Base-by-base conservation (phyloP, 2,888 invertebrate species). In the Eupithecia insigniata region DNA sequence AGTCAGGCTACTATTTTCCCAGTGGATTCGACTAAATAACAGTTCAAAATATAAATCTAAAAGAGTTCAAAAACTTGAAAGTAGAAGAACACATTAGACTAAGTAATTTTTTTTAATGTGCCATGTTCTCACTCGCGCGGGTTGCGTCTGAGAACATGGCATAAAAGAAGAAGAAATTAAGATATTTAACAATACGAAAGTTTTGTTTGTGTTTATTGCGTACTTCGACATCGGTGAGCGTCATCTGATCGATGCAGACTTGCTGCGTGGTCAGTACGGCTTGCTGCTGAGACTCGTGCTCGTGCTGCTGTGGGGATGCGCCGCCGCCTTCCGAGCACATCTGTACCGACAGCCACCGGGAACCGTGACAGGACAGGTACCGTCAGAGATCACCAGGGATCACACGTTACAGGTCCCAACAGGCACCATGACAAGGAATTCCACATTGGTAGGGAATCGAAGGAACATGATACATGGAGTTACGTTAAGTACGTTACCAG, bases 181-280 rank as follows among this genome's bases (percentile, higher is more conserved):
- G n/a, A n/a, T n/a, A n/a, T n/a, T n/a, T n/a, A n/a, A n/a, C n/a
- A n/a, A n/a, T n/a, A n/a, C n/a, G n/a, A n/a, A n/a, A n/a, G n/a
- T n/a, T n/a, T n/a, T n/a, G n/a, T n/a, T n/a, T n/a, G n/a, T n/a
- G n/a, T n/a, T 28, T 1, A n/a, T 18, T 34, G n/a, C 96, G 94
- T 96, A 96, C 96, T 95, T 96, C 96, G 87, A 96, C 96, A 89
- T 96, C 96, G 76, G 95, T 94, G 82, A 95, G 96, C 86, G 96
- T 95, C 96, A 96, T 96, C 95, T 96, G 96, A 89, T 96, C 96
- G 92, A 97, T 96, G 96, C 97, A 97, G 94, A 97, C 96, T 95
- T 96, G 96, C 87, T 96, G 95, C 86, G 95, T 84, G 79, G 95
- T 92, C 67, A 95, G 94, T 81, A 95, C 95, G 66, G 95, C 90